Percentiles rank a stretch among this genome's conserved stretches.
Conservation (phyloP, 1,140 invertebrate genomes). For the Metopolophium dirhodum region DNA sequence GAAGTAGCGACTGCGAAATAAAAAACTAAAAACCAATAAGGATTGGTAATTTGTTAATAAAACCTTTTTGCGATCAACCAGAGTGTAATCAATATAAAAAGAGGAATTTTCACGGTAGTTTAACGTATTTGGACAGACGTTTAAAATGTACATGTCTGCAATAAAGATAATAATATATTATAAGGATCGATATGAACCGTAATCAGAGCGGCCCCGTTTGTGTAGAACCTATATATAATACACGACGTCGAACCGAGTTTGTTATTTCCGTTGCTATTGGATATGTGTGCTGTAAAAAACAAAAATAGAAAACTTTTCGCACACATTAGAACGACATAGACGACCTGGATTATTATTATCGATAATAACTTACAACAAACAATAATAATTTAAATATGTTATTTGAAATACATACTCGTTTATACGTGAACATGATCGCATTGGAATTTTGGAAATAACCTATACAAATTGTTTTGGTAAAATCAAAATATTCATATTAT, state of each 20-base stretch:
- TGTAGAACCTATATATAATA: background rate
- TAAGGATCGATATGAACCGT: background rate
- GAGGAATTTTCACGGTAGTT: background rate
- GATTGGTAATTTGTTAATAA: constrained; percentile 2
- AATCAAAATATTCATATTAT: background rate
- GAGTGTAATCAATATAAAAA: background rate
- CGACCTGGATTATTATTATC: background rate
- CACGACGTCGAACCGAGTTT: background rate
- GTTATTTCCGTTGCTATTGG: constrained; percentile 39
- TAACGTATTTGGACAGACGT: background rate
- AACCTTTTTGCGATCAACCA: background rate
- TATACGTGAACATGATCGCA: background rate
- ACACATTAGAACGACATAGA: background rate
- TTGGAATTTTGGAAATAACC: background rate
- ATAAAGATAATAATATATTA: constrained; percentile 12
- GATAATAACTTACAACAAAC: background rate
- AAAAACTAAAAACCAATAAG: background rate
- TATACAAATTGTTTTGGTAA: background rate
- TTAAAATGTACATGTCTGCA: background rate
- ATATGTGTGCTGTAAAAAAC: background rate
- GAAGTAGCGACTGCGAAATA: background rate
- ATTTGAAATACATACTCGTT: background rate
- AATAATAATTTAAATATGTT: background rate
- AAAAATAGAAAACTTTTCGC: background rate
- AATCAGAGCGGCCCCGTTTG: background rate